phyloP scores from a whole-genome alignment of 2,113 vertebrate genomes.

The Notothenia coriiceps region DNA sequence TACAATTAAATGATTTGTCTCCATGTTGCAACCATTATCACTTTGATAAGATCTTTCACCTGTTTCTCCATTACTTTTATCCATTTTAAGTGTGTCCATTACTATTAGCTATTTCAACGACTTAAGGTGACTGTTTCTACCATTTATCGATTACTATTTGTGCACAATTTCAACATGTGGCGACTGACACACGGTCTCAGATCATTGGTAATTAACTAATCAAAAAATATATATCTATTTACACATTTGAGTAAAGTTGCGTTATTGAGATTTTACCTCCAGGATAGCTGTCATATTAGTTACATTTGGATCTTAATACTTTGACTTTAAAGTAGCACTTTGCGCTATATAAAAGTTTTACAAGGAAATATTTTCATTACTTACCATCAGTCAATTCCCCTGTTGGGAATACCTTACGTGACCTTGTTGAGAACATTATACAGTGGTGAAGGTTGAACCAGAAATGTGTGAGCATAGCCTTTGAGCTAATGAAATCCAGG shows the following conservation, averaged over 20 bases:
- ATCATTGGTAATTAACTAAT: background rate
- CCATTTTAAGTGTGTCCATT: no score
- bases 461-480: background rate
- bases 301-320: background rate
- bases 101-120: no score
- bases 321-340: background rate
- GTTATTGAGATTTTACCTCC: background rate
- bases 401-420: background rate
- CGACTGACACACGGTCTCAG: background rate
- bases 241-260: background rate
- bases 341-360: background rate
- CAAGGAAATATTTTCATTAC: background rate
- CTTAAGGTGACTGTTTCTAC: background rate
- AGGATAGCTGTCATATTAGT: background rate
- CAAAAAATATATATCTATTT: background rate
- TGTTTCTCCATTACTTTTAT: background rate
- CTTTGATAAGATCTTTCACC: no score
- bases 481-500: background rate
- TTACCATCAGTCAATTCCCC: constrained; percentile 4
- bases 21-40: background rate
- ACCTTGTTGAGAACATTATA: background rate
- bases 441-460: background rate
- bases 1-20: background rate
- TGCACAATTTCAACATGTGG: background rate
- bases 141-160: background rate